phyloP scores from a whole-genome alignment of 2,113 vertebrate species.

The Prunella himalayana region DNA sequence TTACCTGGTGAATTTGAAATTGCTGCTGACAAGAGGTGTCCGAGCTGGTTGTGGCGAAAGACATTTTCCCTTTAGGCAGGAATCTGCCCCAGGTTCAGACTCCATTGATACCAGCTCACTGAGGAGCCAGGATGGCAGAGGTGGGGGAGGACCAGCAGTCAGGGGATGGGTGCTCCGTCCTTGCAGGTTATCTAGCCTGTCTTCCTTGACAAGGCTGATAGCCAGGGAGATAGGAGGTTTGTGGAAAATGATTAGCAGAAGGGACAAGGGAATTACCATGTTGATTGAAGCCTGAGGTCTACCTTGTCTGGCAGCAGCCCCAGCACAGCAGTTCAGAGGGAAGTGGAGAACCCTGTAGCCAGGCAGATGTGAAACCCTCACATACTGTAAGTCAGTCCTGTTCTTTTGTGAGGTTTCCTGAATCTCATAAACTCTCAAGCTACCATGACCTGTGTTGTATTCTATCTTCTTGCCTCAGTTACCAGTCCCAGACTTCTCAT shows the following conservation, averaged over 20 bases:
- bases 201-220: neutral
- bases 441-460: neutral
- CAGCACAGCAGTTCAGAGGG: neutral
- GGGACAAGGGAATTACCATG: neutral
- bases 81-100: neutral
- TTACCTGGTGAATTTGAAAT: neutral
- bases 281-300: neutral
- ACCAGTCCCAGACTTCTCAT: neutral
- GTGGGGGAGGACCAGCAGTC: neutral
- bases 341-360: fast-evolving
- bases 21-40: neutral
- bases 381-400: neutral
- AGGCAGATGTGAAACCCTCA: neutral
- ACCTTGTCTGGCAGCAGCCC: neutral
- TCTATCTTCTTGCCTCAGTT: neutral
- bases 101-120: neutral
- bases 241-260: neutral
- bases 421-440: neutral
- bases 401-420: neutral
- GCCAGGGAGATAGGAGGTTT: neutral
- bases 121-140: neutral
- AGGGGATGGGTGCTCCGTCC: neutral
- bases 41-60: neutral
- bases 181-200: neutral
- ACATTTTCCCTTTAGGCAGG: neutral